phyloP scores from a whole-genome alignment of 1,140 invertebrate species.

The Calycopis cecrops region DNA sequence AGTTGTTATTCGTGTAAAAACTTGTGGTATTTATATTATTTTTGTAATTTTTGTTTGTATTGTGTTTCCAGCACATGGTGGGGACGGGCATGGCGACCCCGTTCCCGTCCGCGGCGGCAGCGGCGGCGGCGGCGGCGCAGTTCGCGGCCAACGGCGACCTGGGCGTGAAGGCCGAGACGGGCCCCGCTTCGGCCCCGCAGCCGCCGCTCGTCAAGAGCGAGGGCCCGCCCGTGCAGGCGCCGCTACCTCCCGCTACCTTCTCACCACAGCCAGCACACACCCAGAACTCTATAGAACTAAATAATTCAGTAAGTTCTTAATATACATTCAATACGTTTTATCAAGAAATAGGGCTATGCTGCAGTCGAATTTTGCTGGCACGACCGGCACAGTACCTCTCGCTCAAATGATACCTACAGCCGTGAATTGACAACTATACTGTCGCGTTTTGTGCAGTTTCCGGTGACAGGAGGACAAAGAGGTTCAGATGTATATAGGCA shows the following conservation, averaged over 20 bases:
- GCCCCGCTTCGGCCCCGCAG: slow-evolving; percentile 59
- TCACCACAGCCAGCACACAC: slow-evolving; percentile 67
- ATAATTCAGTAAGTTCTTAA: slow-evolving; percentile 66
- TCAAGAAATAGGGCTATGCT: no score
- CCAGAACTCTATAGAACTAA: slow-evolving; percentile 69
- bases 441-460: no score
- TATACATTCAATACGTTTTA: no score
- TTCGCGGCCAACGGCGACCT: slow-evolving; percentile 82
- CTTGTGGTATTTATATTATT: neutral
- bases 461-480: no score
- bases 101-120: slow-evolving; percentile 85
- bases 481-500: no score
- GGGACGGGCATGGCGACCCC: slow-evolving; percentile 92
- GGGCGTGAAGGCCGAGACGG: slow-evolving; percentile 75
- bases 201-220: slow-evolving; percentile 67
- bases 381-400: no score
- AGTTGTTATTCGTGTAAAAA: neutral
- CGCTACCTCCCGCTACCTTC: slow-evolving; percentile 63
- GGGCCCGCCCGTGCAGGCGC: slow-evolving; percentile 61
- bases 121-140: slow-evolving; percentile 79
- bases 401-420: no score
- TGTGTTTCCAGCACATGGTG: slow-evolving; percentile 92
- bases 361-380: no score
- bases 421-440: no score
- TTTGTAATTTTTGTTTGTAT: neutral